phyloP scores from a whole-genome alignment of 2,797 vertebrate species.

The Phoxinus dragarum region DNA sequence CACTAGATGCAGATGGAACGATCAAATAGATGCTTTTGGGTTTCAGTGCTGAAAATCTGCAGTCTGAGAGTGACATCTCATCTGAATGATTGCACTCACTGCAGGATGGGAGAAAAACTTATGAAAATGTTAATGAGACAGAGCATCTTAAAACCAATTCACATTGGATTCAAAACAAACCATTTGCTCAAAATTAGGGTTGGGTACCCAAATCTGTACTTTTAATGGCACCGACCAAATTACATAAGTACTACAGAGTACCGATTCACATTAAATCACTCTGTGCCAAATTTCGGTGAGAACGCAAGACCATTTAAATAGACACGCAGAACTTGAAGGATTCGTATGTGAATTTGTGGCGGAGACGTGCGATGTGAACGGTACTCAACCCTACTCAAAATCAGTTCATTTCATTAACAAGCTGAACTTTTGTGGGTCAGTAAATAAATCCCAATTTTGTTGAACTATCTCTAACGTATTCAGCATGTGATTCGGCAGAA shows the following conservation, averaged over 20 bases:
- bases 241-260: too few species aligned
- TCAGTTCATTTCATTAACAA: not conserved
- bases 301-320: too few species aligned
- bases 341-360: too few species aligned
- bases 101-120: conserved; percentile 7
- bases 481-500: not conserved
- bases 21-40: conserved; percentile 12
- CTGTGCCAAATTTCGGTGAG: too few species aligned
- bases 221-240: too few species aligned
- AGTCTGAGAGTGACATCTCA: not conserved
- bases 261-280: too few species aligned
- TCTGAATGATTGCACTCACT: not conserved
- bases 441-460: not conserved
- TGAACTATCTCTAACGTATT: not conserved
- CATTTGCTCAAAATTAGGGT: not conserved
- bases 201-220: too few species aligned
- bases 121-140: not conserved
- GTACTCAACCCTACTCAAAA: too few species aligned
- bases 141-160: not conserved
- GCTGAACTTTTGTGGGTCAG: not conserved
- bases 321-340: too few species aligned
- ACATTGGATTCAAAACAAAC: not conserved
- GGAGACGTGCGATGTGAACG: too few species aligned
- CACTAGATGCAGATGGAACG: conserved; percentile 44
- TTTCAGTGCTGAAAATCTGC: not conserved